Conservation (phyloP, 2,797 vertebrate species). For the Podarcis siculus region DNA sequence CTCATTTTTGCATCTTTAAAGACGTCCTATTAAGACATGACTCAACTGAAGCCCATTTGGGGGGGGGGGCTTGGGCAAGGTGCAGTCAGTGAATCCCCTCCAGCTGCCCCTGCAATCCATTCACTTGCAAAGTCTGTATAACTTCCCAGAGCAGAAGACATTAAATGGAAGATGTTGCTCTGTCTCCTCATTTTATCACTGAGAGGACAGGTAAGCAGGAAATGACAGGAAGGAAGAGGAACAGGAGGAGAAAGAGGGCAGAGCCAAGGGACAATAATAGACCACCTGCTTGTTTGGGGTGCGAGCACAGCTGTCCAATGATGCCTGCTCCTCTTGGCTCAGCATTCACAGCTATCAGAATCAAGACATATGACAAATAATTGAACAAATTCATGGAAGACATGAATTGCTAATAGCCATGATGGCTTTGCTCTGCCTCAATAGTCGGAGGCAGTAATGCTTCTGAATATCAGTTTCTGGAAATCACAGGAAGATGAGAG, state of each 20-base stretch:
- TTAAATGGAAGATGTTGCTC: background rate
- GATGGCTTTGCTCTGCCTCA: no score
- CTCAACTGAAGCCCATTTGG: background rate
- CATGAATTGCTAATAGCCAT: no score
- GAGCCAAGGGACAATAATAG: background rate
- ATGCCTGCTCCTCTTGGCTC: background rate
- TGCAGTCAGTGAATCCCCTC: background rate
- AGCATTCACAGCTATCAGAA: background rate
- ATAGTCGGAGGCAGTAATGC: no score
- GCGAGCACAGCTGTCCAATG: background rate
- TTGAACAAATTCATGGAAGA: no score
- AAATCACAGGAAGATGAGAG: no score
- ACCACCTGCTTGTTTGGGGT: background rate
- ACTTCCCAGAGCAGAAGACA: background rate
- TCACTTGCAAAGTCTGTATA: background rate
- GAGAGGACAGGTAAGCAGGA: background rate
- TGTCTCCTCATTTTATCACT: background rate
- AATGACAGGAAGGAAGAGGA: background rate
- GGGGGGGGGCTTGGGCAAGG: background rate
- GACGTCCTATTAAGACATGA: background rate
- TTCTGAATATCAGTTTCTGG: no score
- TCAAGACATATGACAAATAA: background rate
- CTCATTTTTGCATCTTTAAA: background rate
- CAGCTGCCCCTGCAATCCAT: background rate
- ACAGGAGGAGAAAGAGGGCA: background rate